Evolutionary conservation across 1,140 invertebrate species (phyloP).

Genomic region (Drosophila ficusphila): DNA sequence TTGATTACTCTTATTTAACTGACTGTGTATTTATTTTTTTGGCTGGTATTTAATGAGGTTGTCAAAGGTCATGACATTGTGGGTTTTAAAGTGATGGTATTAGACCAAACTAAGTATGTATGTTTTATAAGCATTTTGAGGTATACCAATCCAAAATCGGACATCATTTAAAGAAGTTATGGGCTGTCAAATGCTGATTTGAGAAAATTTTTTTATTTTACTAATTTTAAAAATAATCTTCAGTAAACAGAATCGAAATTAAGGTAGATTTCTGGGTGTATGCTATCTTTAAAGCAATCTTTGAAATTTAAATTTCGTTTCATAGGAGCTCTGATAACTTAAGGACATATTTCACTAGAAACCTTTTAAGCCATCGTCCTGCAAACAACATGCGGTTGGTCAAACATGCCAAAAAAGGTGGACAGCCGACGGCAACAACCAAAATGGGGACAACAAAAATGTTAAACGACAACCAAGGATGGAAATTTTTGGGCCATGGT

Average conservation of each 20-base stretch:
- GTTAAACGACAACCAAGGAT: constrained; percentile 18
- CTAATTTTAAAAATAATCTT: too few relatives aligned
- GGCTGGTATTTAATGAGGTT: too few relatives aligned
- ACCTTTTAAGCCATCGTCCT: not conserved
- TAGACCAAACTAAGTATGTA: too few relatives aligned
- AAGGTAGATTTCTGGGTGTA: too few relatives aligned
- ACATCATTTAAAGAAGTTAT: too few relatives aligned
- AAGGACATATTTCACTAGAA: constrained; percentile 48
- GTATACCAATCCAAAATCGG: too few relatives aligned
- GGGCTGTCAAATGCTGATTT: too few relatives aligned
- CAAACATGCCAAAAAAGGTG: constrained; percentile 17
- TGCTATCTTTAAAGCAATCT: not conserved
- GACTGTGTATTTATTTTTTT: too few relatives aligned
- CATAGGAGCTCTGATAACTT: constrained; percentile 12
- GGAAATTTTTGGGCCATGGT: not conserved
- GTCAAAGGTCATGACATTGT: not conserved
- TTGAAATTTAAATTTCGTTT: not conserved
- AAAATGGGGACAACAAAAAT: constrained; percentile 26
- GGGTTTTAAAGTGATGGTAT: not conserved
- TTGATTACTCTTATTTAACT: too few relatives aligned
- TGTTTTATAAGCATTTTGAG: too few relatives aligned
- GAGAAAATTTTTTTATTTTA: too few relatives aligned
- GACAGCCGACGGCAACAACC: constrained; percentile 6
- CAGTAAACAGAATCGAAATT: too few relatives aligned
- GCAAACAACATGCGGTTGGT: constrained; percentile 19